Percentiles rank a stretch among this genome's conserved stretches.
Evolutionary conservation across 2,888 invertebrate genomes (phyloP).

Genomic region (Miltochrista miniata): DNA sequence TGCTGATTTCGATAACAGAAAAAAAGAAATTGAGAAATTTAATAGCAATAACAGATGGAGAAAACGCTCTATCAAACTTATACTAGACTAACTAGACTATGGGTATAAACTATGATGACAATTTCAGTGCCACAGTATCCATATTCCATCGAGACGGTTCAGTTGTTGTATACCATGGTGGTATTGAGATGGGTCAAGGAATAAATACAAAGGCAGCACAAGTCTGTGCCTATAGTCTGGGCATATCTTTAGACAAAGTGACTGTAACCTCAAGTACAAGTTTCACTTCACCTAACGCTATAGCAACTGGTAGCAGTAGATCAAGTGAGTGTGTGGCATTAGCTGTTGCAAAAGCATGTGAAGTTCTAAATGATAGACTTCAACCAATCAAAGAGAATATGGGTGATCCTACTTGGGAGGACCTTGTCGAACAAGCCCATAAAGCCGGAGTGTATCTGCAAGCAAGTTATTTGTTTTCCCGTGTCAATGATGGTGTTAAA

Average conservation of each 20-base stretch:
- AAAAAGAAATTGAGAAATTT: conserved; percentile 71
- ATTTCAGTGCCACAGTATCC: conserved; percentile 83
- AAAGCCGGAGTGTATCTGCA: conserved; percentile 82
- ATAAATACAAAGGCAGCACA: conserved; percentile 91
- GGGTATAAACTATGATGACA: conserved; percentile 79
- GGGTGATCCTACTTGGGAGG: conserved; percentile 81
- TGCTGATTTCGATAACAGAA: conserved; percentile 76
- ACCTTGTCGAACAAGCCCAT: conserved; percentile 80
- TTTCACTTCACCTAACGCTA: conserved; percentile 84
- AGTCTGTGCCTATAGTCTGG: conserved; percentile 88
- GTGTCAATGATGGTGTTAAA: conserved; percentile 70
- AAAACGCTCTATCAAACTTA: conserved; percentile 87
- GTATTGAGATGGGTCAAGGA: conserved; percentile 91
- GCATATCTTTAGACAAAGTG: conserved; percentile 86
- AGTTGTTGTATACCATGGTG: conserved; percentile 87
- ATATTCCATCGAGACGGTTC: conserved; percentile 88
- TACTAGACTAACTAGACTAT: conserved; percentile 88
- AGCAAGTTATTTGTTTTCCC: conserved; percentile 82
- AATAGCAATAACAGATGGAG: conserved; percentile 89
- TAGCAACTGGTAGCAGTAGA: conserved; percentile 86
- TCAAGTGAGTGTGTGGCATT: conserved; percentile 86
- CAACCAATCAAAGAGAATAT: conserved; percentile 82
- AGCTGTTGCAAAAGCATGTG: conserved; percentile 85
- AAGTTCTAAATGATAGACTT: conserved; percentile 84
- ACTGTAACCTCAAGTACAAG: conserved; percentile 85